phyloP scores from a whole-genome alignment of 53 echinoderm and acorn worm genomes.

The Patiria pectinifera region DNA sequence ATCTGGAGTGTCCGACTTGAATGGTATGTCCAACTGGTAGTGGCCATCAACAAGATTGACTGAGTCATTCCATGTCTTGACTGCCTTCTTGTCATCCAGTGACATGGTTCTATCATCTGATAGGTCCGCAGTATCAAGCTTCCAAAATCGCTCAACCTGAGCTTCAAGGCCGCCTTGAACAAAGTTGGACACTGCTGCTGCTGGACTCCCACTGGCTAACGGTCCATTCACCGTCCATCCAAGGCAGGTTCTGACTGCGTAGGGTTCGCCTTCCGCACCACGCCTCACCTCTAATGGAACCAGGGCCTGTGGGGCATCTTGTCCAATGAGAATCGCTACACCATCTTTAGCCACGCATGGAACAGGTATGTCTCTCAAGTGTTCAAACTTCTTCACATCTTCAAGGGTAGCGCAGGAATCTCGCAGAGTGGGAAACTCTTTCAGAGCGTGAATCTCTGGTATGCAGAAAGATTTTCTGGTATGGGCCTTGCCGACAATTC shows the following conservation, averaged over 20 bases:
- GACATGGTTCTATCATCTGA: constrained; percentile 62
- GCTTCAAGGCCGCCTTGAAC: constrained; percentile 15
- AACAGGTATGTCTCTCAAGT: constrained; percentile 50
- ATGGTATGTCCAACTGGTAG: constrained; percentile 70
- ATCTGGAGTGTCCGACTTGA: constrained; percentile 14
- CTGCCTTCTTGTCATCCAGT: constrained; percentile 64
- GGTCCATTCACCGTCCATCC: constrained; percentile 73
- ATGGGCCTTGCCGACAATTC: constrained; percentile 4
- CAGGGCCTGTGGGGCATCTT: constrained; percentile 66
- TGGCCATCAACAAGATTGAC: constrained; percentile 55
- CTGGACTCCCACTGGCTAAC: background rate
- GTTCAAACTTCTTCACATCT: constrained; percentile 37
- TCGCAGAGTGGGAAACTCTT: constrained; percentile 27
- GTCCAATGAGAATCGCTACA: constrained; percentile 68
- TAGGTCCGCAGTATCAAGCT: constrained; percentile 64
- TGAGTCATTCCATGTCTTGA: constrained; percentile 62
- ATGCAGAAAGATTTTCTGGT: constrained; percentile 4
- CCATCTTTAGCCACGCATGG: constrained; percentile 23
- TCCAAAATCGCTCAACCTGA: constrained; percentile 70
- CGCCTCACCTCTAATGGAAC: constrained; percentile 65
- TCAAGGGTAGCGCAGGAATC: constrained; percentile 11
- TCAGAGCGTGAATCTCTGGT: constrained; percentile 31
- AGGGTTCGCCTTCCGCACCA: constrained; percentile 47
- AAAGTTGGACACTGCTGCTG: constrained; percentile 13
- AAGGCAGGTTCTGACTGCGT: constrained; percentile 61